Base-by-base conservation (phyloP, 1,140 invertebrate genomes). In the Teleopsis dalmanni region DNA sequence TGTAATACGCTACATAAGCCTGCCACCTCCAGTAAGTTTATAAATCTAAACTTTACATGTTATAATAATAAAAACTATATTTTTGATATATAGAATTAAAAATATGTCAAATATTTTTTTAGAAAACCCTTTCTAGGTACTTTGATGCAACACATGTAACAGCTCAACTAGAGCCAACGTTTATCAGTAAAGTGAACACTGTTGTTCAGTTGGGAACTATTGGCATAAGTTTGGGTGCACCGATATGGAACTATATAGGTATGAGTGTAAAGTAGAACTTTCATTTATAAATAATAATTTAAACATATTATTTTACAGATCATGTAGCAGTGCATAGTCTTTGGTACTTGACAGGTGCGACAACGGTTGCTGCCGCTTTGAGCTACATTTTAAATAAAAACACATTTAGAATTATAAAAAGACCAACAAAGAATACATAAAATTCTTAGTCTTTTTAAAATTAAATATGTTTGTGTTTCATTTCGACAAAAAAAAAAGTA, bases 111-210 rank as follows among this genome's bases (percentile, higher is more conserved):
- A 16, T 23, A 25, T 42, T 57, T 49, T 76, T 72, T 26, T 65
- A 95, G 90, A 85, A 81, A 77, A 96, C 92, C 1, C 67, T 96
- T 22, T 78, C 78, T 41, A 79, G 88, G 50, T 96, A 93, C 73
- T 96, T 95, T 72, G 90, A 98, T 74, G 81, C 87, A 13, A 86
- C 87, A 33, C 81, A 88, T 70, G 87, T 89, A 1, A 92, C 91
- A 25, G 91, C 87, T n/a, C 86, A 94, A 72, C 71, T 97, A 36
- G 83, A 85, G 6, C 94, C 94, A 8, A 95, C 92, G 11, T 78
- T 85, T 44, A 82, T 92, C 33, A 96, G 92, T 68, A 98, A 98
- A 80, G 78, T 95, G 0, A 98, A 98, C 71, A 98, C 94, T 26
- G 83, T 78, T 9, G 73, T 97, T 16, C 94, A 98, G 72, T 71